Percentiles rank a stretch among this genome's conserved stretches.
Evolutionary conservation across 2,888 invertebrate genomes (phyloP).

Genomic region (Coecobrya sp.): DNA sequence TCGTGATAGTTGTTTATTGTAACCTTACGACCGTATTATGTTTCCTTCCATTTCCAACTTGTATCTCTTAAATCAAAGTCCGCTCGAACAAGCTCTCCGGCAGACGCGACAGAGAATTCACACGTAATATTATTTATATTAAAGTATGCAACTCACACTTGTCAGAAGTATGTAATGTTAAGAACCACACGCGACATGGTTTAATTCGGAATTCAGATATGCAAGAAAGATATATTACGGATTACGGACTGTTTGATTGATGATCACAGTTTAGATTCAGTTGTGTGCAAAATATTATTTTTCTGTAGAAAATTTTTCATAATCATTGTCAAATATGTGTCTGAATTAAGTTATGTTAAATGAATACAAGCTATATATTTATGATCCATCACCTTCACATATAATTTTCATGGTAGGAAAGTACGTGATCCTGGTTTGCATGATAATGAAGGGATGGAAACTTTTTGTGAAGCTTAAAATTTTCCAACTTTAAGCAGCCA

Average conservation of each 20-base stretch:
- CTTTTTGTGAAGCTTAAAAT: no score
- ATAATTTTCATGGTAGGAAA: no score
- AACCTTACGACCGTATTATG: conserved; percentile 77
- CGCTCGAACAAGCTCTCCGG: conserved; percentile 1
- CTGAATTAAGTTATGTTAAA: no score
- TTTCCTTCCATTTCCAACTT: conserved; percentile 72
- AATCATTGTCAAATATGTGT: no score
- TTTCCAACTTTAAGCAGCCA: no score
- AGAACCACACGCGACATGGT: not conserved
- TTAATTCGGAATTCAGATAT: not conserved
- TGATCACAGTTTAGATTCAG: not conserved
- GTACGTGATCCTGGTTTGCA: no score
- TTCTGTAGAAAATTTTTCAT: no score
- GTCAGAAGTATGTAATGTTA: not conserved
- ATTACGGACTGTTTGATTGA: no score
- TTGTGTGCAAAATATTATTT: not conserved
- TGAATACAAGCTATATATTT: no score
- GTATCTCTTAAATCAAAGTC: conserved; percentile 77
- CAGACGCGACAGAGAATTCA: not conserved
- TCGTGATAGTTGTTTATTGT: conserved; percentile 73
- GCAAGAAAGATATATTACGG: no score
- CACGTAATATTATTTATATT: not conserved
- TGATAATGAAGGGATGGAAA: no score
- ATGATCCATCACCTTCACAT: no score
- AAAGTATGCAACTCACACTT: not conserved